Evolutionary conservation across 2,797 vertebrate genomes (phyloP).

Genomic region (Tenualosa ilisha): DNA sequence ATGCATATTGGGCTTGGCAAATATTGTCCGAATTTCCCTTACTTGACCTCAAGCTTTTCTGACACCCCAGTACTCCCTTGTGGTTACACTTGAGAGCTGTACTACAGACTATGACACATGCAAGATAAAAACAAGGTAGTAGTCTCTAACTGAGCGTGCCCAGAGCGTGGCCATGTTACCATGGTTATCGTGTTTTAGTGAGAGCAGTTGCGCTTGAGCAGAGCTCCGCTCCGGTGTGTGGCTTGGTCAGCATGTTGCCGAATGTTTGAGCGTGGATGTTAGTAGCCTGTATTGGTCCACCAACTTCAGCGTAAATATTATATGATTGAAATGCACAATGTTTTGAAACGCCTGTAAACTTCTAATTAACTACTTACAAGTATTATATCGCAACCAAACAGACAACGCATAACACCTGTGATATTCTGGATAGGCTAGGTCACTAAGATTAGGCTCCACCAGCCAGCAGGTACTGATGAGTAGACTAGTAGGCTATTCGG

Average conservation of each 20-base stretch:
- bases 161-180: conserved; percentile 65
- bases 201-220: conserved; percentile 1
- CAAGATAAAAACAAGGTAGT: neutral
- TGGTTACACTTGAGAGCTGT: neutral
- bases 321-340: neutral
- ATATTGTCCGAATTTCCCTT: neutral
- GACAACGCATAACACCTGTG: no score
- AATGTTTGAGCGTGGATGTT: neutral
- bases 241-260: neutral
- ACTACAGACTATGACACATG: neutral
- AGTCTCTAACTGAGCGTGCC: conserved; percentile 42
- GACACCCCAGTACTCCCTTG: neutral
- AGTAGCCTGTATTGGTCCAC: neutral
- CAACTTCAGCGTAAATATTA: neutral
- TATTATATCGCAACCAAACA: no score
- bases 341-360: neutral
- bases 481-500: neutral
- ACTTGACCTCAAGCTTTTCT: neutral
- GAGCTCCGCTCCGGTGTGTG: neutral
- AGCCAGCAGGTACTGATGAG: no score
- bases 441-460: no score
- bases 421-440: no score
- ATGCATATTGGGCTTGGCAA: neutral
- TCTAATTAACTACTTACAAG: no score
- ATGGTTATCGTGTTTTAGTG: conserved; percentile 63